A percentile compares a stretch with the other conserved stretches of the same genome.
These are phyloP conservation scores for Apodemia mormo DNA, from an alignment of 2,888 invertebrate genomes.

Conservation along the genomic window DNA sequence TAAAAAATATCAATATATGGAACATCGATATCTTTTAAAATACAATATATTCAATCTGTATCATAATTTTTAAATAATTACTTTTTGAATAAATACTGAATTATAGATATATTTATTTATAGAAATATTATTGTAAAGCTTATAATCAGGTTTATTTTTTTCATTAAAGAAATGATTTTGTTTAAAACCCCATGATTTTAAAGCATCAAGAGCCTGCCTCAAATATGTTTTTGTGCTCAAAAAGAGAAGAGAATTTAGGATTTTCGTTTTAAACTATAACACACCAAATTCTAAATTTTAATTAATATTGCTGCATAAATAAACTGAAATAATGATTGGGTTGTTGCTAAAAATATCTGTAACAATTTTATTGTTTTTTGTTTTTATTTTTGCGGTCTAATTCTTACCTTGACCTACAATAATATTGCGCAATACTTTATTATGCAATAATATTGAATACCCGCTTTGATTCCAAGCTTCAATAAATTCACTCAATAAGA, in stretches of 20 bases:
- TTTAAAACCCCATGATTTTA: neutral
- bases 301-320: too few species aligned
- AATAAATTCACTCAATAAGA: too few species aligned
- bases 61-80: neutral
- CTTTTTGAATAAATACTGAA: too few species aligned
- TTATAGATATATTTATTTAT: neutral
- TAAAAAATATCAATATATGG: slow-evolving; percentile 16
- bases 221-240: neutral
- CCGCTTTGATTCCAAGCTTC: too few species aligned
- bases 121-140: neutral
- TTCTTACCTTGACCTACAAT: neutral
- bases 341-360: too few species aligned
- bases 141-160: neutral
- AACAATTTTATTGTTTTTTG: too few species aligned
- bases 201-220: neutral
- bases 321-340: too few species aligned
- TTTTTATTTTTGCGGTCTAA: neutral
- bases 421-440: too few species aligned
- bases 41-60: neutral
- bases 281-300: too few species aligned
- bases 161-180: neutral
- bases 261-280: too few species aligned
- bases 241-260: neutral
- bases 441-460: too few species aligned
- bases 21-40: neutral